Evolutionary conservation across 2,113 vertebrate genomes (phyloP).

Genomic region (Verasper variegatus): DNA sequence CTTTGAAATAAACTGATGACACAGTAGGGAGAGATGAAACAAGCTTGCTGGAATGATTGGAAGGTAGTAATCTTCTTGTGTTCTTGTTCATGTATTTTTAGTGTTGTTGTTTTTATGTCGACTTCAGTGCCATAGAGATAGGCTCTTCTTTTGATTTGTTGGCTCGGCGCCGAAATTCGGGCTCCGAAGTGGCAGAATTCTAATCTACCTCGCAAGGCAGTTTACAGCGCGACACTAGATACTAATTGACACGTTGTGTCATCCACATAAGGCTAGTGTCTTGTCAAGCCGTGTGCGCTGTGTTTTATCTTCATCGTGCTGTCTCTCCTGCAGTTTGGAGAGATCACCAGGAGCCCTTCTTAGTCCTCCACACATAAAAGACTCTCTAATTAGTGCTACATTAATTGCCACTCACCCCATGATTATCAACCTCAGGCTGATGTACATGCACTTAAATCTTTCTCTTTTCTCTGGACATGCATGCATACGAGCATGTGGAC

Average conservation of each 20-base stretch:
- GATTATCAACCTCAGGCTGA: slow-evolving; percentile 65
- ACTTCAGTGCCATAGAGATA: slow-evolving; percentile 50
- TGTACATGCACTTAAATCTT: slow-evolving; percentile 12
- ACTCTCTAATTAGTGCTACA: slow-evolving; percentile 73
- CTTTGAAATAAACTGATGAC: slow-evolving; percentile 65
- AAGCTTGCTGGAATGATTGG: slow-evolving; percentile 55
- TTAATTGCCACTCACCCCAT: slow-evolving; percentile 73
- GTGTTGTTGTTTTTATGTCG: slow-evolving; percentile 66
- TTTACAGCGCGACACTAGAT: slow-evolving; percentile 19
- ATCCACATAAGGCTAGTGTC: slow-evolving; percentile 51
- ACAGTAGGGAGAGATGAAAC: slow-evolving; percentile 64
- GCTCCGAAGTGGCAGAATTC: slow-evolving; percentile 15
- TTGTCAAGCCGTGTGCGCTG: slow-evolving; percentile 38
- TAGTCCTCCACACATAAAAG: slow-evolving; percentile 67
- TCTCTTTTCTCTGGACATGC: slow-evolving; percentile 28
- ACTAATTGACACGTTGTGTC: slow-evolving; percentile 73
- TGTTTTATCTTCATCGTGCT: slow-evolving; percentile 55
- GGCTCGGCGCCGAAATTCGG: slow-evolving; percentile 12
- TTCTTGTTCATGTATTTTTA: slow-evolving; percentile 61
- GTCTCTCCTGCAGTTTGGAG: slow-evolving; percentile 56
- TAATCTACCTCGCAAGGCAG: slow-evolving; percentile 36
- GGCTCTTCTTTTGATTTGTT: slow-evolving; percentile 52
- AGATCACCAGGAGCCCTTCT: slow-evolving; percentile 65
- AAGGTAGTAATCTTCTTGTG: slow-evolving; percentile 54
- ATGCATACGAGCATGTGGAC: background rate